A percentile compares a stretch with the other conserved stretches of the same genome.
These are phyloP conservation scores for Panopea generosa DNA, from an alignment of 2,888 invertebrate species.

Conservation along the genomic window DNA sequence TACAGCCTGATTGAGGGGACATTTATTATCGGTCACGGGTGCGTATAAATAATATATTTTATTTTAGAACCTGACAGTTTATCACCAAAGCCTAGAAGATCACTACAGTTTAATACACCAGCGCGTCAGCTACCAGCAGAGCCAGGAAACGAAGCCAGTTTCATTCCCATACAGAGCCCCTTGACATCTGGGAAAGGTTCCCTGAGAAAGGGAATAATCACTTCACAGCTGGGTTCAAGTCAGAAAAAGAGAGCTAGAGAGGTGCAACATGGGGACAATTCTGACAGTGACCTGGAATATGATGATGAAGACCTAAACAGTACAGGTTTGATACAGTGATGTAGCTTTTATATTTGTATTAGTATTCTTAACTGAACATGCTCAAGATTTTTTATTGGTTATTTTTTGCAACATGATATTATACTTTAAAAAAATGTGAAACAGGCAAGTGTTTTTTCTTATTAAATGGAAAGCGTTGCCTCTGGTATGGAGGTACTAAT, in stretches of 20 bases:
- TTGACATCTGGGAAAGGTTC: constrained; percentile 35
- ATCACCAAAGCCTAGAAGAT: constrained; percentile 69
- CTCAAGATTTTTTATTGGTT: too few relatives aligned
- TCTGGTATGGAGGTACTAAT: too few relatives aligned
- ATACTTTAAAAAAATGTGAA: not conserved
- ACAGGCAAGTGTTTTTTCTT: too few relatives aligned
- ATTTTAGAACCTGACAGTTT: too few relatives aligned
- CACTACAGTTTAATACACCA: constrained; percentile 72
- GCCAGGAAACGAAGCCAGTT: constrained; percentile 6
- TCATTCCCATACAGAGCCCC: constrained; percentile 54
- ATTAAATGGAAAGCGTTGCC: too few relatives aligned
- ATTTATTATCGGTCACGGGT: too few relatives aligned
- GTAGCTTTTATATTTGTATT: too few relatives aligned
- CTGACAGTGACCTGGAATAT: constrained; percentile 57
- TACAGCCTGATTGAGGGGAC: too few relatives aligned
- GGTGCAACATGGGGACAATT: constrained; percentile 31
- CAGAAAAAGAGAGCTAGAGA: constrained; percentile 53
- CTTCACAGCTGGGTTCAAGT: constrained; percentile 10
- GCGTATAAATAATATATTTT: too few relatives aligned
- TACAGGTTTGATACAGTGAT: constrained; percentile 28
- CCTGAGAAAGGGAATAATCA: constrained; percentile 17
- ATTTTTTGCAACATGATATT: not conserved
- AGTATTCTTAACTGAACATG: too few relatives aligned
- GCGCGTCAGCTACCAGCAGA: constrained; percentile 44
- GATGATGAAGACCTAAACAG: constrained; percentile 52